phyloP scores from a whole-genome alignment of 2,797 vertebrate genomes.

The Poeciliopsis infans region DNA sequence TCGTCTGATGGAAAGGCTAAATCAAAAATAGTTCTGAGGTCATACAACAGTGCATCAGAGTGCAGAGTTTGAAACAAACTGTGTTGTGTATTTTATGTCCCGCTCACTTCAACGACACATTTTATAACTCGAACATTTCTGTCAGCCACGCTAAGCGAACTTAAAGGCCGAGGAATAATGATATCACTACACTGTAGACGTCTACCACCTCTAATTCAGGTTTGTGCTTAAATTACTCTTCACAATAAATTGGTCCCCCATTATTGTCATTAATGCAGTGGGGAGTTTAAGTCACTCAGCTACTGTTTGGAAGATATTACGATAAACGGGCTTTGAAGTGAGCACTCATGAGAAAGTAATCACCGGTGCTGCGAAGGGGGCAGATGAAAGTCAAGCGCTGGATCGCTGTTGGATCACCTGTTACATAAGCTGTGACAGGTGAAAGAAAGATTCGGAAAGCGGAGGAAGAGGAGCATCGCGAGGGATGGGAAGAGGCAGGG shows the following conservation, averaged over 20 bases:
- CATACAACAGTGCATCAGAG: background rate
- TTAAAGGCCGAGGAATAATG: slow-evolving; percentile 7
- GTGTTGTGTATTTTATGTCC: background rate
- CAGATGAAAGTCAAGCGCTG: slow-evolving; percentile 45
- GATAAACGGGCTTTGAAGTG: slow-evolving; percentile 40
- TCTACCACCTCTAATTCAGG: slow-evolving; percentile 22
- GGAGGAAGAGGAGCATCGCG: slow-evolving; percentile 3
- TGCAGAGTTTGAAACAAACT: background rate
- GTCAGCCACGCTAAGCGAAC: slow-evolving; percentile 2
- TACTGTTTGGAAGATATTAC: slow-evolving; percentile 30
- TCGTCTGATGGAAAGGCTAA: background rate
- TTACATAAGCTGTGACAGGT: slow-evolving; percentile 63
- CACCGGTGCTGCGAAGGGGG: slow-evolving; percentile 36
- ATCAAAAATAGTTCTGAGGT: background rate
- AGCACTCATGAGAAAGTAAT: slow-evolving; percentile 52
- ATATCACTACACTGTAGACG: slow-evolving; percentile 26
- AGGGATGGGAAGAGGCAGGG: slow-evolving; percentile 8
- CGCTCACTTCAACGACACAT: background rate
- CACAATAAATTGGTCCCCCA: slow-evolving; percentile 14
- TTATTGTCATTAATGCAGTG: slow-evolving; percentile 25
- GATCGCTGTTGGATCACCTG: slow-evolving; percentile 42
- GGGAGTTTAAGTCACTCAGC: slow-evolving; percentile 17
- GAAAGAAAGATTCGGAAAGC: slow-evolving; percentile 21
- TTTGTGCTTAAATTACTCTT: slow-evolving; percentile 24
- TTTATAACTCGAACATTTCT: slow-evolving; percentile 6